These are phyloP conservation scores for Brachypodius melanocephalos DNA, from an alignment of 2,113 vertebrate genomes.

Conservation along the genomic window DNA sequence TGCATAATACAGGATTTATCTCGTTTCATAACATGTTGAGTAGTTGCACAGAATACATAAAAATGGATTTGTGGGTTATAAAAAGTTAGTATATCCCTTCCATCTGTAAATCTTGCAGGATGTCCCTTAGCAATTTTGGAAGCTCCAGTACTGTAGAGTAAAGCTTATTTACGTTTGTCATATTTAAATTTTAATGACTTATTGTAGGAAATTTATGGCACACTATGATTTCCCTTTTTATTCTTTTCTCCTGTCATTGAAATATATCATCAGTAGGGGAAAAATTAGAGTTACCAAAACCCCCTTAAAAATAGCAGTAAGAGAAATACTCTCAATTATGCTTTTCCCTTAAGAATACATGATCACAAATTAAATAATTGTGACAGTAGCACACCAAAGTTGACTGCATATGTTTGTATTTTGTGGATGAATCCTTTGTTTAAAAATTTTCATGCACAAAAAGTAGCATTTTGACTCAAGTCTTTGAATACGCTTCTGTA, in stretches of 20 bases:
- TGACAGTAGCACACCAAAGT: background rate
- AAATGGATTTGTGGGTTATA: slow-evolving; percentile 39
- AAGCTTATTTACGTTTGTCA: background rate
- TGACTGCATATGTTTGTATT: background rate
- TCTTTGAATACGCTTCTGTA: fast-evolving
- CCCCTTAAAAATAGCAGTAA: background rate
- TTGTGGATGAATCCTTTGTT: background rate
- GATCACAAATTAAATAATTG: background rate
- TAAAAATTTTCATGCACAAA: background rate
- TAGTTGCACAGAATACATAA: background rate
- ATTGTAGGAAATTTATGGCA: background rate
- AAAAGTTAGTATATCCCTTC: background rate
- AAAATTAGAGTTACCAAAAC: background rate
- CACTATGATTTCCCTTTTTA: background rate
- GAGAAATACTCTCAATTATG: background rate
- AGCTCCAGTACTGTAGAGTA: background rate
- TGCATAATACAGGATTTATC: slow-evolving; percentile 32
- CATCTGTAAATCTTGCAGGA: background rate
- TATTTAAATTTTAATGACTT: background rate
- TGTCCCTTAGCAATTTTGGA: background rate
- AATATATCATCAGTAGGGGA: background rate
- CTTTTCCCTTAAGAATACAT: background rate
- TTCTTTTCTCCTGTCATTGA: background rate
- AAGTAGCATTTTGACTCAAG: background rate
- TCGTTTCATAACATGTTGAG: slow-evolving; percentile 35